Evolutionary conservation across 2,113 vertebrate species (phyloP), one percentile per base, ranked within the genome.

Genomic region (Herpailurus yagouaroundi): DNA sequence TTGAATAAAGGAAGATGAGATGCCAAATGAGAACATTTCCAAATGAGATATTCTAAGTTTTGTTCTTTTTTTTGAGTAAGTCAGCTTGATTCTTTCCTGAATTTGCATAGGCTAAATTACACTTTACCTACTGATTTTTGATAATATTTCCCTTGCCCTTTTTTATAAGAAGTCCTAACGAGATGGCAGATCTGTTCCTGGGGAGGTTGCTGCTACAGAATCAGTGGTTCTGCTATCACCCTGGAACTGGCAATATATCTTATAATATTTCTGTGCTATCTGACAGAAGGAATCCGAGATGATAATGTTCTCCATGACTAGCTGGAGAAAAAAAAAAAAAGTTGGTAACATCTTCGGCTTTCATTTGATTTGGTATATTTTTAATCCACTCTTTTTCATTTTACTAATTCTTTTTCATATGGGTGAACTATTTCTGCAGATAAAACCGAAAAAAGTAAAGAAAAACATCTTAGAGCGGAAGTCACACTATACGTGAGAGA

Each of bases 251-350:
- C 3, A 10, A 15, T 79, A 9, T 74, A 48, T 66, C 38, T 88
- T 68, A 21, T 16, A 48, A 60, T 69, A 63, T 64, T 71, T 88
- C 71, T 73, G 27, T 16, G 45, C 41, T 66, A 52, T 29, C 13
- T 95, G 69, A 91, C 91, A 97, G 84, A 97, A 57, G 38, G 15
- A 69, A 89, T 81, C 8, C 31, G 85, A 97, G 88, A 96, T 63
- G 68, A 38, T 27, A 9, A 48, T 31, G 10, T 57, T 97, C 69
- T 89, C 33, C 11, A 94, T 77, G 21, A 93, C 55, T 21, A 73
- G 21, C 5, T 91, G 13, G n/a, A 38, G 36, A 23, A 87, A 4
- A n/a, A 83, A 83, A 36, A 52, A 52, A 55, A 48, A 41, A 77
- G 11, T 25, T 76, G 81, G 29, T 91, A 81, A 97, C 45, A 41